Percentiles rank a stretch among this genome's conserved stretches.
Evolutionary conservation across 1,140 invertebrate genomes (phyloP).

Genomic region (Paracyclopina nana): DNA sequence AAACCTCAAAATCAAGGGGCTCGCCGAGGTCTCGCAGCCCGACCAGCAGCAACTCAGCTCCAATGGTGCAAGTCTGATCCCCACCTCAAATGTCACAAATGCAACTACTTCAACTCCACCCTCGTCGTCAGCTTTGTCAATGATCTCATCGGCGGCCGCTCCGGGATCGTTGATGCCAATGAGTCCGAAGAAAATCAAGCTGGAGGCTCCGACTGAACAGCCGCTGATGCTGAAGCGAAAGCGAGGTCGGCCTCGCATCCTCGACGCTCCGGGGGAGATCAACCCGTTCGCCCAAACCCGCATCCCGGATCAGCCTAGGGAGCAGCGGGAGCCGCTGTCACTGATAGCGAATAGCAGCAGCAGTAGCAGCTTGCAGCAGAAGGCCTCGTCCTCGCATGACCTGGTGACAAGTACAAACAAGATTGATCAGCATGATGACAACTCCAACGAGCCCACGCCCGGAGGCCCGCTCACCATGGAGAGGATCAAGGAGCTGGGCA

Average conservation of each 20-base stretch:
- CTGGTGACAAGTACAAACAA: too few relatives aligned
- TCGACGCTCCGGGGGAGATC: slow-evolving; percentile 22
- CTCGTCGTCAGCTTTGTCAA: not conserved
- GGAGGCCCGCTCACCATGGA: slow-evolving; percentile 24
- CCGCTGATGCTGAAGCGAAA: slow-evolving; percentile 4
- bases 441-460: too few relatives aligned
- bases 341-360: too few relatives aligned
- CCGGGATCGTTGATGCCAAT: not conserved
- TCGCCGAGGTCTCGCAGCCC: slow-evolving; percentile 57
- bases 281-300: too few relatives aligned
- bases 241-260: slow-evolving; percentile 3
- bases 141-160: not conserved
- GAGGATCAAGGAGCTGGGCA: slow-evolving; percentile 25
- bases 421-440: too few relatives aligned
- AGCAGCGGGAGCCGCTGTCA: too few relatives aligned
- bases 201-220: not conserved
- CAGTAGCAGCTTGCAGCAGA: too few relatives aligned
- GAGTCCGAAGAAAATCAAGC: not conserved
- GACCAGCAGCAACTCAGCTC: too few relatives aligned
- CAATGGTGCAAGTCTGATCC: too few relatives aligned
- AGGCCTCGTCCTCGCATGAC: too few relatives aligned
- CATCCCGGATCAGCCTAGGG: too few relatives aligned
- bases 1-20: slow-evolving; percentile 68
- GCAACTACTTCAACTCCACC: too few relatives aligned
- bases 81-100: not conserved